A percentile compares a stretch with the other conserved stretches of the same genome.
Conservation (phyloP, 2,888 invertebrate species). For the Harpalus rubripes region DNA sequence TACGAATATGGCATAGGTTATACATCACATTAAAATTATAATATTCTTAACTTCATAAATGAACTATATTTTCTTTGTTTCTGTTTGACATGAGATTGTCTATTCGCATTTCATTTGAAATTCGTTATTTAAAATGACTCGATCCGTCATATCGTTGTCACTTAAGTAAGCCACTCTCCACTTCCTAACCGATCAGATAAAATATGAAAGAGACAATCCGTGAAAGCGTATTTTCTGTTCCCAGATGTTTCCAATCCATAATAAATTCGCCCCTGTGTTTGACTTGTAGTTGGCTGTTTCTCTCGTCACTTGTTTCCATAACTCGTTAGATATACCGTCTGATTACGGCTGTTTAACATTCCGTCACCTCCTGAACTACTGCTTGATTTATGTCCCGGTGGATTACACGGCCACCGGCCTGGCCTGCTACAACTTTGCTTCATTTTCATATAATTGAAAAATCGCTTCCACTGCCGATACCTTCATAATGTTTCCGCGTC, state of each 20-base stretch:
- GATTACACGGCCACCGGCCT: constrained; percentile 46
- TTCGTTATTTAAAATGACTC: background rate
- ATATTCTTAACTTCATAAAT: no score
- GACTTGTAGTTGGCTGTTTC: background rate
- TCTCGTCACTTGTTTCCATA: constrained; percentile 58
- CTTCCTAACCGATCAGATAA: background rate
- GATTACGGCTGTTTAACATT: constrained; percentile 65
- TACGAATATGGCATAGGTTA: no score
- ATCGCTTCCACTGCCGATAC: constrained; percentile 48
- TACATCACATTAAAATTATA: no score
- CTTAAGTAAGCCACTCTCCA: background rate
- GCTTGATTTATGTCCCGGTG: constrained; percentile 61
- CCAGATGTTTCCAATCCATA: constrained; percentile 19
- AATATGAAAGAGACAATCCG: constrained; percentile 8
- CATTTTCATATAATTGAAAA: constrained; percentile 65
- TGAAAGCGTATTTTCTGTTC: constrained; percentile 3
- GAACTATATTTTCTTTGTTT: background rate
- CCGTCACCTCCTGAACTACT: constrained; percentile 63
- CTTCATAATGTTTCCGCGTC: constrained; percentile 42
- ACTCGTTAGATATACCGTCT: constrained; percentile 63
- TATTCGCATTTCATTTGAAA: background rate
- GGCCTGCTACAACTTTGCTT: constrained; percentile 35
- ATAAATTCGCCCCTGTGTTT: constrained; percentile 49
- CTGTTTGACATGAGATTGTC: background rate
- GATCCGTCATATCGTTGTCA: constrained; percentile 12